A percentile compares a stretch with the other conserved stretches of the same genome.
phyloP scores from a whole-genome alignment of 64 coral and sea anemone species.

The Pocillopora verrucosa region DNA sequence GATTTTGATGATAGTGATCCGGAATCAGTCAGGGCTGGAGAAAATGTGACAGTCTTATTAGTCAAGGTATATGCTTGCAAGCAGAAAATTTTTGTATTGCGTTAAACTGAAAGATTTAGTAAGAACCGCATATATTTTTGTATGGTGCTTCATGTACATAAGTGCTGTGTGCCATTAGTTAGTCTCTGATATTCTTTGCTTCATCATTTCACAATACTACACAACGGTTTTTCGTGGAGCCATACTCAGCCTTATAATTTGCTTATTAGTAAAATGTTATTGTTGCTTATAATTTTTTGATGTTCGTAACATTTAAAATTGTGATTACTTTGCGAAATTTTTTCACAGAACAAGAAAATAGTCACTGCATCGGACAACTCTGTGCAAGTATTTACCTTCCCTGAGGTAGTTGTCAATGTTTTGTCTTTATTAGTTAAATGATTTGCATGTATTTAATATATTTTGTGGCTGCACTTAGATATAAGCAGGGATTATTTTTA shows the following conservation, averaged over 20 bases:
- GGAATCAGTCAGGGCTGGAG: conserved; percentile 85
- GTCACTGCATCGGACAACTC: conserved; percentile 88
- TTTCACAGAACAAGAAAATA: conserved; percentile 87
- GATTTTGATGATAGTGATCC: conserved; percentile 99
- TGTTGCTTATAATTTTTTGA: neutral
- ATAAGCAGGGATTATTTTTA: no score
- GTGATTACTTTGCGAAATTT: neutral
- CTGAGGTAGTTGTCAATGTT: conserved; percentile 70
- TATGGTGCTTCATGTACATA: no score
- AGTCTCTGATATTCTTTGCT: no score
- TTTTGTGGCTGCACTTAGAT: no score
- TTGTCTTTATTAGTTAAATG: neutral
- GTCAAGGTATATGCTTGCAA: conserved; percentile 53
- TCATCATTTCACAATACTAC: no score
- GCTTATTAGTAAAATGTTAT: no score
- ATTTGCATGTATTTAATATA: neutral
- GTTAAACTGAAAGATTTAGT: no score
- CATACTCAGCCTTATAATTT: no score
- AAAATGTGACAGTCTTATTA: conserved; percentile 67
- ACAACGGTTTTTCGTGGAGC: no score
- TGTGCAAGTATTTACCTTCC: conserved; percentile 93
- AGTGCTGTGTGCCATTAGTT: no score
- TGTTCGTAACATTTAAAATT: neutral
- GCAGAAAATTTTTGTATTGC: neutral
- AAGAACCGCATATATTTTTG: no score